These are phyloP conservation scores for Trissolcus brochymenae DNA, from an alignment of 2,888 invertebrate genomes.

Conservation along the genomic window DNA sequence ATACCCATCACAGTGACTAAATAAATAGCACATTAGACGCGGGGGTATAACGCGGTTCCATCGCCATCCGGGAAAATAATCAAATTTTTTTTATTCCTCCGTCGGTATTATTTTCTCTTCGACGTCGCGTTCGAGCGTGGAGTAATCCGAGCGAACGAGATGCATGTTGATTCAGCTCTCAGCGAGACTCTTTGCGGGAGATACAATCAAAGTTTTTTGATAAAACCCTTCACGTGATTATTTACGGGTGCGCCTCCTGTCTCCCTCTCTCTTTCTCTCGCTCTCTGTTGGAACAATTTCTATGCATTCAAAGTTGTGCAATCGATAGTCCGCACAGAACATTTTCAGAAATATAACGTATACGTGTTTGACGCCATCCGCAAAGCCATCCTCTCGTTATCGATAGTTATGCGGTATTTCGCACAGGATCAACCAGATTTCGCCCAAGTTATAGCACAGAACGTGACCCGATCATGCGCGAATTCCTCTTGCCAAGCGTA, in stretches of 20 bases:
- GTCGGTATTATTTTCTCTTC: not conserved
- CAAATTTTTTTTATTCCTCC: slow-evolving; percentile 7
- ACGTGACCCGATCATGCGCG: slow-evolving; percentile 57
- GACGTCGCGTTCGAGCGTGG: not conserved
- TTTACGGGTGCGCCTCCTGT: slow-evolving; percentile 15
- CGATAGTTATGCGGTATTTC: slow-evolving; percentile 57
- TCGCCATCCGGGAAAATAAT: slow-evolving; percentile 12
- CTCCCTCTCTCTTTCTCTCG: not conserved
- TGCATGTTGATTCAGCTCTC: slow-evolving; percentile 24
- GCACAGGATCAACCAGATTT: slow-evolving; percentile 57
- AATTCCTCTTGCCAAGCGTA: slow-evolving; percentile 56
- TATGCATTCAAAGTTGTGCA: slow-evolving; percentile 42
- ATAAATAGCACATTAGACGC: slow-evolving; percentile 10
- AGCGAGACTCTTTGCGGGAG: slow-evolving; percentile 12
- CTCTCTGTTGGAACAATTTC: slow-evolving; percentile 37
- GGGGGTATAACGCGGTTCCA: slow-evolving; percentile 7
- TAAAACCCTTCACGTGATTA: slow-evolving; percentile 32
- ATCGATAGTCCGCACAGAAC: slow-evolving; percentile 45
- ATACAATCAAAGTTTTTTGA: slow-evolving; percentile 32
- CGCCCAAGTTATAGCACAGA: slow-evolving; percentile 54
- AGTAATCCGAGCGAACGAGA: slow-evolving; percentile 11
- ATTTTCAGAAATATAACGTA: slow-evolving; percentile 55
- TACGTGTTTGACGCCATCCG: slow-evolving; percentile 57
- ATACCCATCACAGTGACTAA: slow-evolving; percentile 4
- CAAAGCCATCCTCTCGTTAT: slow-evolving; percentile 57